These are phyloP conservation scores for Hedychridium roseum DNA, from an alignment of 2,888 invertebrate species.

Conservation along the genomic window DNA sequence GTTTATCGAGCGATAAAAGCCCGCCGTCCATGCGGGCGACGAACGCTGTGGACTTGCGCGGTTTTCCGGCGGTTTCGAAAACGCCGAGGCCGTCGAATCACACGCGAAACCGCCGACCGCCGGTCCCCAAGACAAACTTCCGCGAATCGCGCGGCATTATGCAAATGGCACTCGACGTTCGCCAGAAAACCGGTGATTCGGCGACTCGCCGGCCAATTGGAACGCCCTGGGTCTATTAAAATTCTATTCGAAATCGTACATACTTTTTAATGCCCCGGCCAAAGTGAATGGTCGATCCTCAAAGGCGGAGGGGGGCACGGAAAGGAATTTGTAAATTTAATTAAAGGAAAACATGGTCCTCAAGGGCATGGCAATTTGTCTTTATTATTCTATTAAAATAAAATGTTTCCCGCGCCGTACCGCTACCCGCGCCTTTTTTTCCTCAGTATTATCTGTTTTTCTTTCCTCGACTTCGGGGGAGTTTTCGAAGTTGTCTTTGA, in stretches of 20 bases:
- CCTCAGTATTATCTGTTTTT: conserved; percentile 18
- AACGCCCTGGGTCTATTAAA: too few relatives aligned
- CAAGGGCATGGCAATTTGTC: too few relatives aligned
- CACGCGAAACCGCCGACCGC: too few relatives aligned
- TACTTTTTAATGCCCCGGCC: neutral
- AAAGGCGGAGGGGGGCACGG: too few relatives aligned
- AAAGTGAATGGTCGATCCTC: neutral
- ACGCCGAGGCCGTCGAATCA: too few relatives aligned
- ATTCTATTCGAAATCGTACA: neutral
- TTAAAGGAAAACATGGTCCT: too few relatives aligned
- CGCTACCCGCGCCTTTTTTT: conserved; percentile 9
- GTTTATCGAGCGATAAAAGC: conserved; percentile 42
- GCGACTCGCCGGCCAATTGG: too few relatives aligned
- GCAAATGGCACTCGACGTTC: too few relatives aligned
- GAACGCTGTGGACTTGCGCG: conserved; percentile 14
- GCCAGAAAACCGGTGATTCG: too few relatives aligned
- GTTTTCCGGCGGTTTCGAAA: conserved; percentile 4
- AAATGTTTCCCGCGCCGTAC: conserved; percentile 37
- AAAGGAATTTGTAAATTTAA: too few relatives aligned
- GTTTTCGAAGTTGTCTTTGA: conserved; percentile 21
- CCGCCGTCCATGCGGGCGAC: conserved; percentile 25
- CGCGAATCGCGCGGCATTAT: too few relatives aligned
- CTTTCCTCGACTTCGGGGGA: conserved; percentile 13
- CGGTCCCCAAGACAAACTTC: too few relatives aligned
- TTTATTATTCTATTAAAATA: conserved; percentile 53